Evolutionary conservation across 2,888 invertebrate species (phyloP), one percentile per base, ranked within the genome.

Genomic region (Rhogogaster chlorosoma): DNA sequence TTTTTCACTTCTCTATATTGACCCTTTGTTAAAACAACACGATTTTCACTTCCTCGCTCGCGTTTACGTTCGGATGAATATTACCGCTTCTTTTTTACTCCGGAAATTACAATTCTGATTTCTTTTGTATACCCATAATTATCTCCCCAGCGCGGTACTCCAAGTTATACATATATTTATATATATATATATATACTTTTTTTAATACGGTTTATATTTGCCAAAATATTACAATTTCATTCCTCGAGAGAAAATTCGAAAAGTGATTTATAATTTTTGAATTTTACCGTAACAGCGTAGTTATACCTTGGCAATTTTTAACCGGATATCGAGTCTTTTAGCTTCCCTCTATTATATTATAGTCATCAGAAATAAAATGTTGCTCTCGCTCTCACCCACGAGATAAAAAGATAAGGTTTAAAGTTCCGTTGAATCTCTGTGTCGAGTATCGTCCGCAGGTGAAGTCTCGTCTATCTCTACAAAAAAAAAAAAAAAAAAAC

Each of bases 91-190:
- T 18, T 38, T 64, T 71, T 26, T 26, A 32, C 38, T 32, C 32
- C 70, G 70, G 70, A 32, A 36, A 71, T 71, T 71, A 36, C 70
- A 71, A 71, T 71, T 71, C 29, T 71, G n/a, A 71, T 32, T 71
- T 32, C 70, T 36, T 71, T 71, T 18, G 38, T 71, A 71, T 38
- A 71, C 38, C 36, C 9, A 36, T 38, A n/a, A 61, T 61, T 61
- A 61, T 61, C 26, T 26, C 1, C 61, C 61, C 10, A 61, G 61
- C 26, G 22, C 12, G 12, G 61, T 61, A 5, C 22, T 26, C 26
- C 26, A 22, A 22, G 9, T 1, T 26, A 22, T 10, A 15, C 12
- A 45, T 45, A 15, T 45, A 15, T 42, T 10, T 10, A 1, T 38
- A 38, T 42, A 42, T 42, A 57, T n/a, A n/a, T 57, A 2, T 57